phyloP scores from a whole-genome alignment of 64 coral and sea anemone genomes.

The Trachythela sp. region DNA sequence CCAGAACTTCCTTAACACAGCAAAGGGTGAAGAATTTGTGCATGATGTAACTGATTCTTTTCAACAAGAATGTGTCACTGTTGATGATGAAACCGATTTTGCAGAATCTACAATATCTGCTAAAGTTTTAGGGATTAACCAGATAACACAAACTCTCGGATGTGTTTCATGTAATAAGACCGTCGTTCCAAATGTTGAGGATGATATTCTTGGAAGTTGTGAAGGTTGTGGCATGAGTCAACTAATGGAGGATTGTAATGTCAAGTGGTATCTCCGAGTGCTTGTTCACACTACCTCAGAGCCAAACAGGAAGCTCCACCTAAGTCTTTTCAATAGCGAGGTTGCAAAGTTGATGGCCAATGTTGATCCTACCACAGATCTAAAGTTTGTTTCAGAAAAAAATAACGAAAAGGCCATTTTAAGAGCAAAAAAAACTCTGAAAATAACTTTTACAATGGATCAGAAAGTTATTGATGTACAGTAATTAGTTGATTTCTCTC shows the following conservation, averaged over 20 bases:
- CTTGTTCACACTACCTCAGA: neutral
- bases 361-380: neutral
- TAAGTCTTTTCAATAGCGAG: neutral
- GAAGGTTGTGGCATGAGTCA: neutral
- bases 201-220: neutral
- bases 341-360: neutral
- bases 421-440: neutral
- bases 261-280: neutral
- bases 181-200: neutral
- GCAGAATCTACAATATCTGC: neutral
- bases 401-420: neutral
- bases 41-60: neutral
- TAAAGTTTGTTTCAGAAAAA: neutral
- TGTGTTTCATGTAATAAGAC: neutral
- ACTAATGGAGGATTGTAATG: neutral
- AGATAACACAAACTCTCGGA: neutral
- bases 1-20: neutral
- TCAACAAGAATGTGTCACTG: neutral
- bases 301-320: neutral
- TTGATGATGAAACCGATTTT: neutral
- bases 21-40: neutral
- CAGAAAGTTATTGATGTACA: neutral
- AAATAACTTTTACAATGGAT: neutral
- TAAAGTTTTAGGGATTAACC: neutral
- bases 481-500: neutral